Evolutionary conservation across 2,113 vertebrate genomes (phyloP).

Genomic region (Platycercus adscitus): DNA sequence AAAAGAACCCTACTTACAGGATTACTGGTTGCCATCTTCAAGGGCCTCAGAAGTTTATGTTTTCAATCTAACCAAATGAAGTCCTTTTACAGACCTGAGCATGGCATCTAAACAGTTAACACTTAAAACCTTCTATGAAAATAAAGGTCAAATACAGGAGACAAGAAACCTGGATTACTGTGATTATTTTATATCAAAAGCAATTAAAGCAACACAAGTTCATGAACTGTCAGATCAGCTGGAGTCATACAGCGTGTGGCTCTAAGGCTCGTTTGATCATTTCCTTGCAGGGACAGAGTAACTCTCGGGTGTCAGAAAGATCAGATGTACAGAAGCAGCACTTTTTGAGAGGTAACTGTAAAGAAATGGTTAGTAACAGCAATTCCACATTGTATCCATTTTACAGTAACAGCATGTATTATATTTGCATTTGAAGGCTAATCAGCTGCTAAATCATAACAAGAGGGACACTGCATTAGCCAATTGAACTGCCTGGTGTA

Average conservation of each 20-base stretch:
- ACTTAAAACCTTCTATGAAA: conserved; percentile 19
- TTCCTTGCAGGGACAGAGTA: conserved; percentile 42
- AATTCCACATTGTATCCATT: conserved; percentile 67
- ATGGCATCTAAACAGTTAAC: conserved; percentile 24
- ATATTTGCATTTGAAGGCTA: conserved; percentile 47
- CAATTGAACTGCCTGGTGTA: conserved; percentile 68
- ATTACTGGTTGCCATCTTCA: conserved; percentile 53
- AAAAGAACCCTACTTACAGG: conserved; percentile 62
- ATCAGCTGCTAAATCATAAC: conserved; percentile 64
- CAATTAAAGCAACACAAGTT: conserved; percentile 42
- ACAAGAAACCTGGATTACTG: conserved; percentile 33
- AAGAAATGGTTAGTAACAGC: conserved; percentile 75
- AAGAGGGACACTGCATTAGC: conserved; percentile 54
- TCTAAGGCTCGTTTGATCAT: not conserved
- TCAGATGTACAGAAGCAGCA: conserved; percentile 53
- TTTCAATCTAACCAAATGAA: conserved; percentile 59
- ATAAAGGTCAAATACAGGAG: not conserved
- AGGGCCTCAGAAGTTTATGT: conserved; percentile 34
- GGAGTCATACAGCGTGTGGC: not conserved
- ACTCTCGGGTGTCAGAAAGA: conserved; percentile 45
- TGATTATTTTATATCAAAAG: not conserved
- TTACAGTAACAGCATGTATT: conserved; percentile 56
- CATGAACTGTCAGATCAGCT: conserved; percentile 24
- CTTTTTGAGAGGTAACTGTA: conserved; percentile 70
- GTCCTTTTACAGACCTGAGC: conserved; percentile 40